A percentile compares a stretch with the other conserved stretches of the same genome.
These are phyloP conservation scores for Lordiphosa collinella DNA, from an alignment of 1,140 invertebrate species.

Conservation along the genomic window DNA sequence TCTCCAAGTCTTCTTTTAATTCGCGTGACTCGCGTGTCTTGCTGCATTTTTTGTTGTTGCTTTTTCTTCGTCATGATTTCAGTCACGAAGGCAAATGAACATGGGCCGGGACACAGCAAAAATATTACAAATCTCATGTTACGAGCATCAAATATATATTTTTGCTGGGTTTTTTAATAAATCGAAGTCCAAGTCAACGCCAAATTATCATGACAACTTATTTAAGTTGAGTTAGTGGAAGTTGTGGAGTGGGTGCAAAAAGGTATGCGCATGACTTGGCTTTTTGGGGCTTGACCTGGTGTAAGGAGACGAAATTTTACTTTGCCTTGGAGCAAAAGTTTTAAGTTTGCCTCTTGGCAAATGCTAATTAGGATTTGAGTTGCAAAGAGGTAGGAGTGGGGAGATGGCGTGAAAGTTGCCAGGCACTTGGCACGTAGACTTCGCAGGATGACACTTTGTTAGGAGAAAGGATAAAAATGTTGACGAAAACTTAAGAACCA, in stretches of 20 bases:
- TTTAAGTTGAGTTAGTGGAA: slow-evolving; percentile 11
- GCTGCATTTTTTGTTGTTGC: slow-evolving; percentile 13
- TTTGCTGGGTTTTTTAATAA: slow-evolving; percentile 24
- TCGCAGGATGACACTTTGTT: slow-evolving; percentile 45
- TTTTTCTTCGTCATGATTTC: slow-evolving; percentile 50
- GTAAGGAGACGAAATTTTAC: slow-evolving; percentile 16
- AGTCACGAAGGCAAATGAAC: slow-evolving; percentile 68
- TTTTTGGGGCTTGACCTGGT: slow-evolving; percentile 6
- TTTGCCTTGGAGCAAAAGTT: slow-evolving; percentile 18
- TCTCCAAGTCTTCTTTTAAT: slow-evolving; percentile 17
- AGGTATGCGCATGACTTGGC: slow-evolving; percentile 20
- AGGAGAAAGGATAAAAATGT: no score
- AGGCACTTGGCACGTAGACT: slow-evolving; percentile 38
- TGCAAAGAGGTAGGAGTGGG: neutral
- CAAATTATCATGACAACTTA: slow-evolving; percentile 56
- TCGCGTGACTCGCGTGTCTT: slow-evolving; percentile 54
- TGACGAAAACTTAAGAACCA: no score
- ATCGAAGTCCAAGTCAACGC: slow-evolving; percentile 10
- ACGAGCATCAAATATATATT: slow-evolving; percentile 51
- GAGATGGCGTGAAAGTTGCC: slow-evolving; percentile 17
- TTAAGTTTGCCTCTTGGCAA: slow-evolving; percentile 45
- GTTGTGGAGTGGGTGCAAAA: neutral
- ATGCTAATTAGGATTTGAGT: slow-evolving; percentile 53
- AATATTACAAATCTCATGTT: slow-evolving; percentile 56
- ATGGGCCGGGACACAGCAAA: slow-evolving; percentile 21